These are phyloP conservation scores for Pagrus major DNA, from an alignment of 2,113 vertebrate species.

Conservation along the genomic window DNA sequence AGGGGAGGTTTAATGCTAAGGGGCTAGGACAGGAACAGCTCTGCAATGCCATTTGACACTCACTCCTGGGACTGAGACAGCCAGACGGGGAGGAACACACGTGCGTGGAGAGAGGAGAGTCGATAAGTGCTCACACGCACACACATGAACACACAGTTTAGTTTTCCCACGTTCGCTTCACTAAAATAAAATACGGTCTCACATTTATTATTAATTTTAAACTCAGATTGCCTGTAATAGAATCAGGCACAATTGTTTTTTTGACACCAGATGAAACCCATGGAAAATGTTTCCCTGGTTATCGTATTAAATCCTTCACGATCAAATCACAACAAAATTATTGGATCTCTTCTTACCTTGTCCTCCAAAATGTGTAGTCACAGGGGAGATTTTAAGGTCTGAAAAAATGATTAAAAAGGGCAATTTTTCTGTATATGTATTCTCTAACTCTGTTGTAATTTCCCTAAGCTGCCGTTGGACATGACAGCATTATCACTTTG, in stretches of 20 bases:
- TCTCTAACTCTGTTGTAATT: conserved; percentile 63
- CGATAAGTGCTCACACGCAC: background rate
- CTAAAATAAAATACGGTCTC: conserved; percentile 4
- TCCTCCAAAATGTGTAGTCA: conserved; percentile 29
- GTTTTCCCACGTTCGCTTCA: background rate
- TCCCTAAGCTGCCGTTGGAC: conserved; percentile 66
- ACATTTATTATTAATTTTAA: background rate
- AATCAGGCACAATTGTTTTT: conserved; percentile 4
- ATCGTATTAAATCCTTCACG: conserved; percentile 34
- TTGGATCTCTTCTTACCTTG: conserved; percentile 19
- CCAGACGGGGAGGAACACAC: conserved; percentile 36
- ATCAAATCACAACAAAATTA: conserved; percentile 55
- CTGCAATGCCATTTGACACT: conserved; percentile 57
- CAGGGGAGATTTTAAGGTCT: conserved; percentile 31
- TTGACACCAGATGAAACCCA: conserved; percentile 9
- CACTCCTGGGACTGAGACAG: conserved; percentile 49
- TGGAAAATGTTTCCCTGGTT: conserved; percentile 24
- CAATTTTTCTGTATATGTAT: conserved; percentile 33
- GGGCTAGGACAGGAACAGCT: conserved; percentile 61
- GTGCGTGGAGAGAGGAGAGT: background rate
- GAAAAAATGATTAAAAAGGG: conserved; percentile 54
- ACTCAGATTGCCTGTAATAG: background rate
- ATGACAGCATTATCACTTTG: conserved; percentile 71
- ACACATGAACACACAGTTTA: background rate
- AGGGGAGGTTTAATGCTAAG: conserved; percentile 57